phyloP scores from a whole-genome alignment of 2,888 invertebrate genomes.

The Agrochola lychnidis region DNA sequence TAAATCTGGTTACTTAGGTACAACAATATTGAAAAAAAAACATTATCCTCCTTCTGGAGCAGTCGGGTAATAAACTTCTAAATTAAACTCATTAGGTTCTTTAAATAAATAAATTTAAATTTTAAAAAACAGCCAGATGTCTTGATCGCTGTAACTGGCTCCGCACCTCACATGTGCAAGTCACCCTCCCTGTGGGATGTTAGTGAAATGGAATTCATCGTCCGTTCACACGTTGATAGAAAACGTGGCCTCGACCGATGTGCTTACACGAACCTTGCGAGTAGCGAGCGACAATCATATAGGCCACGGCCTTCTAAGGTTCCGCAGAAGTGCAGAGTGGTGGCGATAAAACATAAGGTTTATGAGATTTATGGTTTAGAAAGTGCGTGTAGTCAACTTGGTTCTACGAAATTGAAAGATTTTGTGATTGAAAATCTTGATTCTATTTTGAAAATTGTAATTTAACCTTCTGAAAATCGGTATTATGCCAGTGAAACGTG shows the following conservation, averaged over 20 bases:
- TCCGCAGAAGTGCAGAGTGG: neutral
- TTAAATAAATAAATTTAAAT: neutral
- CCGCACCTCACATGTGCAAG: slow-evolving; percentile 31
- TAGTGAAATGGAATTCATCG: slow-evolving; percentile 47
- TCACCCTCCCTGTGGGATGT: slow-evolving; percentile 38
- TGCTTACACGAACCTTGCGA: slow-evolving; percentile 6
- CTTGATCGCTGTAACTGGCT: slow-evolving; percentile 8
- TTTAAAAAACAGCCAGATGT: neutral
- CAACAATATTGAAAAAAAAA: neutral
- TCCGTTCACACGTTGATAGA: slow-evolving; percentile 51
- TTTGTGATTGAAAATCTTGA: neutral
- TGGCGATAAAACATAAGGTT: neutral
- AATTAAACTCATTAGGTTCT: neutral
- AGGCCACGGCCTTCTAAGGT: neutral
- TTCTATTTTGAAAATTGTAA: neutral
- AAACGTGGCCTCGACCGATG: slow-evolving; percentile 34
- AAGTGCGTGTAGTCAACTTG: neutral
- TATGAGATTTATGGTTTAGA: neutral
- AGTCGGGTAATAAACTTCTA: neutral
- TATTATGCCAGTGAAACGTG: neutral
- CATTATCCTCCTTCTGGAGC: no score
- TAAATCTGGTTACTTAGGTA: no score
- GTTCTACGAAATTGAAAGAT: neutral
- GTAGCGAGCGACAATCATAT: neutral
- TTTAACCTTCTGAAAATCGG: neutral